Base-by-base conservation (phyloP, 1,140 invertebrate genomes). In the Rhynchophorus ferrugineus region DNA sequence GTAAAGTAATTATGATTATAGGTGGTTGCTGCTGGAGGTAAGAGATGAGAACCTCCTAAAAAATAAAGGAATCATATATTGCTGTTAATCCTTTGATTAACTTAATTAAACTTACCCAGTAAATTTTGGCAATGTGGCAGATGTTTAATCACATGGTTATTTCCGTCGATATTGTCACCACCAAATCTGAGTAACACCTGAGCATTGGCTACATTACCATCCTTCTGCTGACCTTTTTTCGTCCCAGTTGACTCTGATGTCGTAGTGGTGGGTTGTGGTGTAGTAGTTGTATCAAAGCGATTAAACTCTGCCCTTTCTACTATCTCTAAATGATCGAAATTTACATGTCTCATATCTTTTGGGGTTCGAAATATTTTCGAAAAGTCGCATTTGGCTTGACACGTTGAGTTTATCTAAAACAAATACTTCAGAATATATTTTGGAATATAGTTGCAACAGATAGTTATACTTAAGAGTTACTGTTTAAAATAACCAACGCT, bases 251-350 rank as follows among this genome's bases (percentile, higher is more conserved):
- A n/a, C 11, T 18, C 39, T 50, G 19, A n/a, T 17, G 16, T 24
- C 14, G 6, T 24, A 18, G 19, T 11, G 6, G n/a, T 20, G 9
- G 6, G 22, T 21, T 9, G 19, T 19, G 29, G 8, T 13, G 18
- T n/a, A 2, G 17, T 9, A 1, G 44, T 36, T 18, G 34, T 13
- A 19, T 52, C 44, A 3, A 29, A 18, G 17, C 8, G 35, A 6
- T 56, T 34, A 19, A 61, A 60, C 34, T 46, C 56, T 5, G 38
- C 46, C 18, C 60, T 49, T 19, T 61, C 60, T 16, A 59, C 38
- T 0, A 61, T 36, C 39, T 61, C 54, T 3, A 61, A 56, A 35
- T 61, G 49, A 17, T 61, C 60, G 19, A 59, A 61, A 29, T 61
- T 61, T 20, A 55, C 39, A 53, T 41, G 58, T 3, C 51, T 46